Conservation (phyloP, 1,140 invertebrate species). For the Triops cancriformis region DNA sequence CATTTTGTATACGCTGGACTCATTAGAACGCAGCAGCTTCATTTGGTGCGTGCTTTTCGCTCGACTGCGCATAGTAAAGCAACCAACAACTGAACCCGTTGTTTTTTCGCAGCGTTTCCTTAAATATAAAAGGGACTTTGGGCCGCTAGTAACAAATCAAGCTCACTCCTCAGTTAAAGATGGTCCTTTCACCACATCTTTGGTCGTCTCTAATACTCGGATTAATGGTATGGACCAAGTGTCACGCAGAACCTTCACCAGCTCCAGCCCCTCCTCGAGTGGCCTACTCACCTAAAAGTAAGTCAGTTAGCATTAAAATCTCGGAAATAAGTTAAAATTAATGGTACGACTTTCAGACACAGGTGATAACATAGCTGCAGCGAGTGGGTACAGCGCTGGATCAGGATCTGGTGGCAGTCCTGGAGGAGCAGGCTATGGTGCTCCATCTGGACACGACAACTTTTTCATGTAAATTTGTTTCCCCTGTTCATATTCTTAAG, state of each 20-base stretch:
- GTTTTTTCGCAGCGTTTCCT: neutral
- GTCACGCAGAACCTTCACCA: neutral
- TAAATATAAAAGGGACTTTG: neutral
- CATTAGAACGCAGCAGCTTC: neutral
- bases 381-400: neutral
- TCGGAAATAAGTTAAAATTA: neutral
- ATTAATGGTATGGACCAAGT: neutral
- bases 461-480: neutral
- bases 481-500: too few species aligned
- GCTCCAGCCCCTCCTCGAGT: neutral
- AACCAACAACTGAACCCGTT: neutral
- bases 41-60: neutral
- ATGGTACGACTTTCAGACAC: too few species aligned
- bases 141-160: neutral
- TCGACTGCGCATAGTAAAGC: neutral
- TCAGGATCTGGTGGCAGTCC: neutral
- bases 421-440: slow-evolving; percentile 4
- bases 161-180: neutral
- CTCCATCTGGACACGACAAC: neutral
- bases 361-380: neutral
- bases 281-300: neutral
- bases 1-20: neutral
- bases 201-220: neutral
- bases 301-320: neutral
- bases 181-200: neutral